Evolutionary conservation across 2,113 vertebrate species (phyloP), one percentile per base, ranked within the genome.

Genomic region (Coryphaenoides rupestris): DNA sequence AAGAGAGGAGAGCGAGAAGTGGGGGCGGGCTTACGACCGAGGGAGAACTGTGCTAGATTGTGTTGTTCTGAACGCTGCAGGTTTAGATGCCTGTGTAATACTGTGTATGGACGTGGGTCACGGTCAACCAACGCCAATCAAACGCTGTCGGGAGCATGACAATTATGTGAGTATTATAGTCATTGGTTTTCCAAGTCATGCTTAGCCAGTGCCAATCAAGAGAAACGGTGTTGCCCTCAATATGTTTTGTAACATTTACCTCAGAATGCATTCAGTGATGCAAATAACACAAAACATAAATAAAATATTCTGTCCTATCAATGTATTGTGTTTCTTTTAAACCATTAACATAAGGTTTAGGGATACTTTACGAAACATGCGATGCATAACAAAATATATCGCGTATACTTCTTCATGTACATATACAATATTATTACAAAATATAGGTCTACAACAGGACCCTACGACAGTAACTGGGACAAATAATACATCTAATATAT

Each of bases 171-270:
- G 55, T 55, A 40, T 47, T 52, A 58, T 69, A 69, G 22, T 63
- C 12, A 73, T 55, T 66, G 69, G 53, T 72, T 74, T 62, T 17
- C 60, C 24, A 24, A 65, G 56, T 68, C 65, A 72, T 74, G 72
- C 77, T 80, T 76, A 62, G 60, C 66, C 55, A 74, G 23, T 65
- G 17, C 60, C 47, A 59, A 63, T 66, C 53, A 71, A 68, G 19
- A 65, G 61, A 73, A 46, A 46, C 33, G n/a, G n/a, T n/a, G n/a
- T 76, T 65, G 70, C 71, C 53, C 50, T 47, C 16, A 54, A 70
- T 58, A 61, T 28, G 72, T 84, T 86, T 88, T 85, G 74, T 86
- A 77, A 83, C 63, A 80, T 73, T 62, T 54, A 72, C 58, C 65
- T 77, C 19, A 62, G 69, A 21, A 22, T 72, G 28, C 78, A 68